Evolutionary conservation across 2,113 vertebrate species (phyloP), one percentile per base, ranked within the genome.

Genomic region (Onychostoma macrolepis): DNA sequence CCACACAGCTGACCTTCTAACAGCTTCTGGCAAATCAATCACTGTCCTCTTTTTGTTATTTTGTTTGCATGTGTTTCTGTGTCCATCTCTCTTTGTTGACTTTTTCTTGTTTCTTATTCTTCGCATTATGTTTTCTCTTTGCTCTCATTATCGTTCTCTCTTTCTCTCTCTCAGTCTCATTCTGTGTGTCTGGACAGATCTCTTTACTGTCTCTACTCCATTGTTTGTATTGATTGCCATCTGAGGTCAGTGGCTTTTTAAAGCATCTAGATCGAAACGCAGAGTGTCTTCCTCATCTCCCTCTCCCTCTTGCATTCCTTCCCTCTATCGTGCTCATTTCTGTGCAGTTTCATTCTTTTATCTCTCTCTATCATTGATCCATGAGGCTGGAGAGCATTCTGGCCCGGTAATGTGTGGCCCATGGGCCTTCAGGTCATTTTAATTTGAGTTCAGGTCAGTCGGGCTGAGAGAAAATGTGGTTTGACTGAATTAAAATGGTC

Each of bases 201-300:
- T 90, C 86, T 88, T 85, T 84, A 85, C 89, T 74, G 67, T 85
- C 79, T 76, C 81, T 79, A 33, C 76, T 76, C 85, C 41, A 89
- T 88, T 86, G 71, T 87, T 75, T 84, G 69, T 85, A 90, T 91
- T 43, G 87, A 88, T 90, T 71, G 67, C 33, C 80, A 84, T 84
- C 87, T 81, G 82, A 89, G 89, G 88, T 91, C 91, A 90, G 87
- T 89, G 86, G 84, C 87, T 90, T 90, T 91, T 91, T 91, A 89
- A 90, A 88, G 89, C 86, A 79, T 67, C 82, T 36, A 85, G 89
- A 91, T 90, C 87, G 84, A 89, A 90, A 82, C 50, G 17, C 67
- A 41, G 50, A 38, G 75, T 43, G 38, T 58, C 45, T 58, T 50
- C 26, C 82, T 76, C 74, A 61, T 74, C 53, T 84, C 33, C 24